These are phyloP conservation scores for Acromyrmex echinatior DNA, from an alignment of 1,140 invertebrate genomes.

Conservation along the genomic window DNA sequence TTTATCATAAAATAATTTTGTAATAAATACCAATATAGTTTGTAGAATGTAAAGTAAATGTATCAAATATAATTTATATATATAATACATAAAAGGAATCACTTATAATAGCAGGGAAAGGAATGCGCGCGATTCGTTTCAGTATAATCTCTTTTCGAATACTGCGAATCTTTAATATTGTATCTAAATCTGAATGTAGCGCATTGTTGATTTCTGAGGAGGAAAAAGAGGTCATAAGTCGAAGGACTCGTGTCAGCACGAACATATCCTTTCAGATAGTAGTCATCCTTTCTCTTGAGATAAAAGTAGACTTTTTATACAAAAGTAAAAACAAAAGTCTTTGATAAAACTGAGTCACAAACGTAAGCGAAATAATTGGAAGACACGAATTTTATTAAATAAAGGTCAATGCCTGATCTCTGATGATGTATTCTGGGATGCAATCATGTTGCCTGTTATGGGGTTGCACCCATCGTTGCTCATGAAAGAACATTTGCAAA, in stretches of 20 bases:
- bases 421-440: background rate
- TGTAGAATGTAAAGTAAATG: background rate
- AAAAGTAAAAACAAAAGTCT: constrained; percentile 49
- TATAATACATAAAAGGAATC: background rate
- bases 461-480: background rate
- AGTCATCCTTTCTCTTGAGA: background rate
- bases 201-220: background rate
- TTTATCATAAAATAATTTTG: background rate
- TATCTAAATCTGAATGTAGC: background rate
- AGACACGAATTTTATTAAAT: constrained; percentile 50
- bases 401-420: constrained; percentile 15
- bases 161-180: constrained; percentile 14
- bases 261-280: constrained; percentile 2
- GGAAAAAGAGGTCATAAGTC: constrained; percentile 10
- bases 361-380: background rate
- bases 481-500: background rate
- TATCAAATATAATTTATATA: background rate
- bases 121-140: background rate
- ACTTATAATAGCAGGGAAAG: background rate
- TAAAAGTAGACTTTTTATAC: background rate
- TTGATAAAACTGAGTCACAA: background rate
- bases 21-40: background rate
- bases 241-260: background rate
- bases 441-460: background rate
- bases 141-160: background rate